These are phyloP conservation scores for Drosophila seguyi DNA, from an alignment of 1,140 invertebrate genomes.

Conservation along the genomic window DNA sequence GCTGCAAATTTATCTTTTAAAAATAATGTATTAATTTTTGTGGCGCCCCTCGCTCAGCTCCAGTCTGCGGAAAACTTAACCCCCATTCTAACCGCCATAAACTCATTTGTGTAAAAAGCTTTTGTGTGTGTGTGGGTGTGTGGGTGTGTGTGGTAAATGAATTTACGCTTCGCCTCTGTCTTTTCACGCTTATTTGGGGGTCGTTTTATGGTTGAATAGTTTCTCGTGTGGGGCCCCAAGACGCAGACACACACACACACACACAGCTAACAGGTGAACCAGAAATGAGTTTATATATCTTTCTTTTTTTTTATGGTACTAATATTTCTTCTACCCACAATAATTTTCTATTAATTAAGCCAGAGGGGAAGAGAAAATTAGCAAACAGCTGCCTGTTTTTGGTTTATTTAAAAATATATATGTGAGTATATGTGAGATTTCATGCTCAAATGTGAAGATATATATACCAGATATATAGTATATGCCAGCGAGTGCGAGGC, in stretches of 20 bases:
- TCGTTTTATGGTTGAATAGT: conserved; percentile 81
- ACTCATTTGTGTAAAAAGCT: conserved; percentile 83
- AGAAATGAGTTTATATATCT: conserved; percentile 33
- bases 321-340: conserved; percentile 72
- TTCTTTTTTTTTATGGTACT: conserved; percentile 10
- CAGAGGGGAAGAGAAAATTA: conserved; percentile 66
- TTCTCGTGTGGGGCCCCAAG: conserved; percentile 54
- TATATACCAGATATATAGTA: background rate
- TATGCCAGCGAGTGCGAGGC: background rate
- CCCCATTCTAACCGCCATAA: conserved; percentile 55
- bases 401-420: conserved; percentile 14
- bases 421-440: background rate
- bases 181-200: conserved; percentile 39
- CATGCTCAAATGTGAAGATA: background rate
- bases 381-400: conserved; percentile 59
- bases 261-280: conserved; percentile 51
- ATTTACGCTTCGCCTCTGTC: conserved; percentile 68
- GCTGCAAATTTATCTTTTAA: conserved; percentile 81
- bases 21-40: conserved; percentile 84
- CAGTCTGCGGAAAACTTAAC: conserved; percentile 1
- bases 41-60: conserved; percentile 31
- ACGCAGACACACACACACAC: conserved; percentile 17
- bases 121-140: conserved; percentile 30
- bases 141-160: conserved; percentile 65
- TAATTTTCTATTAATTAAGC: conserved; percentile 84